A percentile compares a stretch with the other conserved stretches of the same genome.
These are phyloP conservation scores for Hemibagrus guttatus DNA, from an alignment of 2,797 vertebrate species.

Conservation along the genomic window DNA sequence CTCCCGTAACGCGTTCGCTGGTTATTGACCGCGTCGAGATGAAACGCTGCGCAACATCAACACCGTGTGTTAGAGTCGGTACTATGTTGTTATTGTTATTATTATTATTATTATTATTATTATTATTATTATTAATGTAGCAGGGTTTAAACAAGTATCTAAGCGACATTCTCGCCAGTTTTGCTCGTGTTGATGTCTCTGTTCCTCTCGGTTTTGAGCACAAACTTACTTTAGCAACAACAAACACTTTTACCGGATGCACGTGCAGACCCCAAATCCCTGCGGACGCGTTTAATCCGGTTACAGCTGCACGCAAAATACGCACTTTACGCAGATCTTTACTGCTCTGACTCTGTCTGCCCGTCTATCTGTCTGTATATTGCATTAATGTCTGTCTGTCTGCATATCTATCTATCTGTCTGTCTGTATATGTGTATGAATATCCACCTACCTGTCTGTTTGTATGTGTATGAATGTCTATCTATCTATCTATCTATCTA, in stretches of 20 bases:
- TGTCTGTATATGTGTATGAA: too few relatives aligned
- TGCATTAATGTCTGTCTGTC: not conserved
- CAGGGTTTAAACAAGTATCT: not conserved
- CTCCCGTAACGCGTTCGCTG: too few relatives aligned
- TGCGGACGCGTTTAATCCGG: slow-evolving; percentile 29
- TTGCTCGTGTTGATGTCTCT: not conserved
- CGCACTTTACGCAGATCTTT: not conserved
- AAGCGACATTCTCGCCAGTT: not conserved
- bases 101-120: rapidly evolving
- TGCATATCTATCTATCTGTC: not conserved
- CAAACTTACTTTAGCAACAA: not conserved
- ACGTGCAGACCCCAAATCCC: slow-evolving; percentile 25
- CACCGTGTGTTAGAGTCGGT: not conserved
- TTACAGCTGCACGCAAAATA: not conserved
- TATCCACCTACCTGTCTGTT: not conserved
- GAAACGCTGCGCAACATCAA: not conserved
- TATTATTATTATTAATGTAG: not conserved
- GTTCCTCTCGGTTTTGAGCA: not conserved
- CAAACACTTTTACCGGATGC: not conserved
- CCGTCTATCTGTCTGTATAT: not conserved
- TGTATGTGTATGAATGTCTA: not conserved
- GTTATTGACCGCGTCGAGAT: too few relatives aligned
- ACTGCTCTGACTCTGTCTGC: not conserved
- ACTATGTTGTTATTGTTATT: not conserved
- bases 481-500: not conserved